Percentiles rank a stretch among this genome's conserved stretches.
These are phyloP conservation scores for Gila robusta DNA, from an alignment of 2,797 vertebrate genomes.

Conservation along the genomic window DNA sequence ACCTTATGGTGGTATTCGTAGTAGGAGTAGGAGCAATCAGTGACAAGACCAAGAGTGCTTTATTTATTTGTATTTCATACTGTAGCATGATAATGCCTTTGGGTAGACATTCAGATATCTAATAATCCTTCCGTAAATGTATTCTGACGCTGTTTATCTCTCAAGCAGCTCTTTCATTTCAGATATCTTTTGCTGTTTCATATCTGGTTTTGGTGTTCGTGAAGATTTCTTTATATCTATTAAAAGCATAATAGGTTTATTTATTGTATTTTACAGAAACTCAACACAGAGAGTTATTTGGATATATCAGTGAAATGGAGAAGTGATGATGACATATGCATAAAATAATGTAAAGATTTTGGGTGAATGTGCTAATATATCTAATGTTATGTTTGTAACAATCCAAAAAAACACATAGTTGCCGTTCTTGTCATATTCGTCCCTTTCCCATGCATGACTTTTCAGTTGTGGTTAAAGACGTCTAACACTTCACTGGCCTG, in stretches of 20 bases:
- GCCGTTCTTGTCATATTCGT: neutral
- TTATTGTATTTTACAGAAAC: constrained; percentile 34
- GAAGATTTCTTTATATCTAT: constrained; percentile 22
- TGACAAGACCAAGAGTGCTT: constrained; percentile 52
- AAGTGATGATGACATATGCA: constrained; percentile 27
- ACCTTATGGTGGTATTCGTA: neutral
- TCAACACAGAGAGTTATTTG: constrained; percentile 25
- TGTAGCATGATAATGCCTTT: constrained; percentile 55
- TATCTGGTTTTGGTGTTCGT: constrained; percentile 25
- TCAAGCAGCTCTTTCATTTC: constrained; percentile 16
- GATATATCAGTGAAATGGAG: constrained; percentile 3
- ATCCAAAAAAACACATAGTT: neutral
- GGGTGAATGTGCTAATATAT: constrained; percentile 26
- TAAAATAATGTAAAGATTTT: constrained; percentile 33
- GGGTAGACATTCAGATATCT: constrained; percentile 12
- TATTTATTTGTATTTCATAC: constrained; percentile 42
- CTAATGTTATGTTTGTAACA: neutral
- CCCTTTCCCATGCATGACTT: constrained; percentile 1
- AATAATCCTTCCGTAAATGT: constrained; percentile 24
- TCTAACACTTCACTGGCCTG: constrained; percentile 40
- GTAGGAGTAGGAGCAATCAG: neutral
- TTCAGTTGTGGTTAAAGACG: constrained; percentile 1
- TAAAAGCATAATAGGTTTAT: constrained; percentile 30
- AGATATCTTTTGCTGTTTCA: constrained; percentile 29
- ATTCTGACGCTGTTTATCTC: constrained; percentile 14